phyloP scores from a whole-genome alignment of 2,113 vertebrate species.

The Nestor notabilis region DNA sequence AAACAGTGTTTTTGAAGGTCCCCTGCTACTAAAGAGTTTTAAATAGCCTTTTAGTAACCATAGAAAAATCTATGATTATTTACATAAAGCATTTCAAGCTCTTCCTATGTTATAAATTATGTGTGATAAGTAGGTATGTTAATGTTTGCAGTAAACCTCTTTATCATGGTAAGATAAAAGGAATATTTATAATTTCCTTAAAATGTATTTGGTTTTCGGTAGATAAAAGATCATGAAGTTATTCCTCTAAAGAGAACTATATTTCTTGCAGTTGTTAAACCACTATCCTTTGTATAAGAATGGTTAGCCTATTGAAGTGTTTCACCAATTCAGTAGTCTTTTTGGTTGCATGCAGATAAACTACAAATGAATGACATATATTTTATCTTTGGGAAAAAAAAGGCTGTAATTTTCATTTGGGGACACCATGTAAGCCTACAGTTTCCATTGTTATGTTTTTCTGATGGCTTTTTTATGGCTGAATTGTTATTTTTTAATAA shows the following conservation, averaged over 20 bases:
- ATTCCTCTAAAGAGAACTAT: neutral
- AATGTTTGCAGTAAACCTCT: constrained; percentile 64
- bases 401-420: neutral
- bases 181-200: constrained; percentile 63
- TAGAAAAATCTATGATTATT: constrained; percentile 65
- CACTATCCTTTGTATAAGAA: neutral
- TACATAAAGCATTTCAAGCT: constrained; percentile 73
- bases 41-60: constrained; percentile 69
- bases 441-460: neutral
- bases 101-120: constrained; percentile 68
- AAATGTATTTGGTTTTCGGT: constrained; percentile 40
- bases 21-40: constrained; percentile 49
- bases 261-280: neutral
- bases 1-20: constrained; percentile 32
- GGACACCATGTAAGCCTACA: neutral
- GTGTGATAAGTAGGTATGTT: constrained; percentile 18
- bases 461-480: neutral
- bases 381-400: neutral
- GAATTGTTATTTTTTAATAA: neutral
- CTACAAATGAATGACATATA: neutral
- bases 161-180: constrained; percentile 66
- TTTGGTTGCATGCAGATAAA: neutral
- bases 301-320: neutral
- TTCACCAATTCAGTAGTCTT: neutral
- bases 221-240: neutral